Evolutionary conservation across 2,888 invertebrate genomes (phyloP), one percentile per base, ranked within the genome.

Genomic region (Eueremaeus valkanovi): DNA sequence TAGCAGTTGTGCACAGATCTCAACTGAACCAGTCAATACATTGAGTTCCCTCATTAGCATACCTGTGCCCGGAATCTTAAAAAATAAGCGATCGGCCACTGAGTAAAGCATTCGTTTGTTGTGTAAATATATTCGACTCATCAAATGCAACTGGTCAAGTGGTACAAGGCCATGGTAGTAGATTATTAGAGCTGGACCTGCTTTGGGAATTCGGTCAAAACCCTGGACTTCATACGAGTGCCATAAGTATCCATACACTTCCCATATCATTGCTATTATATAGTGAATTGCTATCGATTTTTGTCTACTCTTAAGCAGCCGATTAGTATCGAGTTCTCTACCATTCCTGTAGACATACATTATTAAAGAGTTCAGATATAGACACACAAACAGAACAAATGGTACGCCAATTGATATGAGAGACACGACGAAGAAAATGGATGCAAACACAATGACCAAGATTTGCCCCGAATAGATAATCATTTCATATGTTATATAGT

Each of bases 131-230:
- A 91, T 87, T 81, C 92, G 89, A 0, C 96, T 89, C 79, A 90
- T 89, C 81, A 97, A 89, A 85, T 97, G 98, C 85, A 98, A 98
- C 85, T 96, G 88, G 84, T 99, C 99, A 74, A 98, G 88, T 0
- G 99, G 99, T 81, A 98, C 88, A 36, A 95, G 93, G 61, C 97
- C 99, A 85, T 99, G 98, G 84, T 98, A 99, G 85, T 93, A 98
- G 75, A 99, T 90, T 80, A 97, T 88, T 31, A 99, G 85, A 77
- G 92, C 96, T 75, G 95, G 89, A 0, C 92, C 91, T 9, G 18
- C 11, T 9, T 36, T 33, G 0, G 98, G 98, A 77, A 99, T 88
- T 83, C 96, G 92, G 83, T 98, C 95, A 74, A 96, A 80, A 0
- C 98, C 98, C 66, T 88, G 85, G 76, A 95, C 87, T 83, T 95